A percentile compares a stretch with the other conserved stretches of the same genome.
phyloP scores from a whole-genome alignment of 2,113 vertebrate species.

The Poeciliopsis turrubarensis region DNA sequence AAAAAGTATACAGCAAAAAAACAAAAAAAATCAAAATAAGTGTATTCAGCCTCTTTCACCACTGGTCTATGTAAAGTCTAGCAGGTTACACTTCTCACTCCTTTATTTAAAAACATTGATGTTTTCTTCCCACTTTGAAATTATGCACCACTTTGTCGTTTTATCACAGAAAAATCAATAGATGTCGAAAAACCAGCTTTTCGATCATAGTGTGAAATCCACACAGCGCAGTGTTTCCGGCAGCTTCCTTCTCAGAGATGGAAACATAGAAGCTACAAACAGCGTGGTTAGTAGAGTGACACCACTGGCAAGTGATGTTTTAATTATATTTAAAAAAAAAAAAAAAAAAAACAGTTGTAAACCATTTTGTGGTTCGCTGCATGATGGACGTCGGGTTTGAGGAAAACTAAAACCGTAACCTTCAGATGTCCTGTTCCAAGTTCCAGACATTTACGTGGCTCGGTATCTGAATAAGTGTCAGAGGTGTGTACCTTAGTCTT shows the following conservation, averaged over 20 bases:
- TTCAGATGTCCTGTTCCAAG: neutral
- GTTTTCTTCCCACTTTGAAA: no score
- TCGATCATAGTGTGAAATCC: neutral
- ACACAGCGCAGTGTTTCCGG: neutral
- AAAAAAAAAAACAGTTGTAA: neutral
- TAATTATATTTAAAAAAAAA: neutral
- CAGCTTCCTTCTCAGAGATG: neutral
- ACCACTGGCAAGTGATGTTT: neutral
- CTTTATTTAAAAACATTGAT: no score
- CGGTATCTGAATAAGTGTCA: neutral
- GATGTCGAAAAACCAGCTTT: neutral
- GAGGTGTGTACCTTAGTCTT: neutral
- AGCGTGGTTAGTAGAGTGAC: neutral
- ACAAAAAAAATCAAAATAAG: no score
- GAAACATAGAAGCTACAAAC: neutral
- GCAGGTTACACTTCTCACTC: no score
- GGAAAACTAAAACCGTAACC: neutral
- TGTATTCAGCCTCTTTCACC: no score
- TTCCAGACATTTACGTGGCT: neutral
- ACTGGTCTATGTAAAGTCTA: no score
- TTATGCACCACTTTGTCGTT: no score
- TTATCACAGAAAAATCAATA: neutral
- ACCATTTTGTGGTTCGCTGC: neutral
- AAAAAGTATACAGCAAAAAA: neutral
- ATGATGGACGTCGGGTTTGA: neutral